phyloP scores from a whole-genome alignment of 2,888 invertebrate genomes.

The Iselma pallidipennis region DNA sequence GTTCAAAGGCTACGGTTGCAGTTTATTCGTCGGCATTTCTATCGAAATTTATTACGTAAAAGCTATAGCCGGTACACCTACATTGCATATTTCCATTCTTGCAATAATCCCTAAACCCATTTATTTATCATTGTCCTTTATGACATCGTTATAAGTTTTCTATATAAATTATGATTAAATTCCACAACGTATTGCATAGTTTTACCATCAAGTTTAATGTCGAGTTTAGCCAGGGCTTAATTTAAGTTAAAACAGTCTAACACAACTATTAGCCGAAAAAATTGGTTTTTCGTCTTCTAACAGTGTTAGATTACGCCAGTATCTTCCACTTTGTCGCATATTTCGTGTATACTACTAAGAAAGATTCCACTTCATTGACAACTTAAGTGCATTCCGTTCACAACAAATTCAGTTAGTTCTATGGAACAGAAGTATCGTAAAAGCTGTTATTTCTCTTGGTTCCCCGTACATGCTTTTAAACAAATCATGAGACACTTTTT shows the following conservation, averaged over 20 bases:
- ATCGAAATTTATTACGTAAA: slow-evolving; percentile 14
- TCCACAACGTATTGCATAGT: not conserved
- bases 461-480: slow-evolving; percentile 35
- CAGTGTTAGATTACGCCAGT: not conserved
- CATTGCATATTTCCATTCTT: not conserved
- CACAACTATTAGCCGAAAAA: too few relatives aligned
- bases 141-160: not conserved
- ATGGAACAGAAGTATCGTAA: slow-evolving; percentile 18
- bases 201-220: not conserved
- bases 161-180: not conserved
- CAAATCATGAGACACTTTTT: slow-evolving; percentile 35
- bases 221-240: too few relatives aligned
- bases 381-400: slow-evolving; percentile 22
- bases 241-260: too few relatives aligned
- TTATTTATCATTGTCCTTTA: not conserved
- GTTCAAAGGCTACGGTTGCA: slow-evolving; percentile 30
- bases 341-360: not conserved
- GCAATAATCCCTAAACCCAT: not conserved
- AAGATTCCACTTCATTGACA: slow-evolving; percentile 19
- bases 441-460: slow-evolving; percentile 37
- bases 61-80: not conserved
- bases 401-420: slow-evolving; percentile 13
- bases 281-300: not conserved
- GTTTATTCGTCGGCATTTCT: slow-evolving; percentile 31
- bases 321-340: not conserved